Base-by-base conservation (phyloP, 2,888 invertebrate species). In the Amiota minor region DNA sequence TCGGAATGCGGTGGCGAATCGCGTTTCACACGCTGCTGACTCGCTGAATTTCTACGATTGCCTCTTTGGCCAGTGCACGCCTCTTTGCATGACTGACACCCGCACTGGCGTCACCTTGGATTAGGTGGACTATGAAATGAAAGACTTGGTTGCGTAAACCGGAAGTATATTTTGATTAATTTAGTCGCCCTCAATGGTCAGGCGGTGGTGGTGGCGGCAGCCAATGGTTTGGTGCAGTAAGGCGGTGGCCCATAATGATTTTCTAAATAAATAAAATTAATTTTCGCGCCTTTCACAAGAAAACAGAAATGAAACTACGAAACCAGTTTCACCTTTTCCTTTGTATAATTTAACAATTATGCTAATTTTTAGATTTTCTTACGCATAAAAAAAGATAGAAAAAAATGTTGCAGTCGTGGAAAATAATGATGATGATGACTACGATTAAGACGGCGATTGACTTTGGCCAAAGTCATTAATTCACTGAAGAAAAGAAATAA, bases 131-230 rank as follows among this genome's bases (percentile, higher is more conserved):
- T 35, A 35, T 79, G 82, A 77, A 81, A 77, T 80, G 80, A 81
- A 81, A 80, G 81, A 81, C 81, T 82, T 85, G 59, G 59, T 20
- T 84, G 84, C 85, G 86, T 82, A 86, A 83, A 81, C 83, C 85
- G 85, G 85, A 86, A 86, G 87, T 84, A 79, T 74, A 77, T 85
- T 86, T 86, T 86, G 87, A 86, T 86, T 86, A 86, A 86, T 86
- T 83, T 83, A 79, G 80, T 81, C 78, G 83, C 82, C 83, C 82
- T 35, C 35, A 35, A 35, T 35, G 35, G 35, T 35, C 35, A 35
- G 35, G 6, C 35, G 35, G 35, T 35, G 35, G 35, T 35, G 35
- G 35, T 35, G 35, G n/a, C n/a, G n/a, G n/a, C n/a, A n/a, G n/a
- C n/a, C n/a, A n/a, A n/a, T n/a, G n/a, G n/a, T n/a, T n/a, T n/a